Percentiles rank a stretch among this genome's conserved stretches.
These are phyloP conservation scores for Chaetophractus vellerosus DNA, from an alignment of 2,797 vertebrate species.

Conservation along the genomic window DNA sequence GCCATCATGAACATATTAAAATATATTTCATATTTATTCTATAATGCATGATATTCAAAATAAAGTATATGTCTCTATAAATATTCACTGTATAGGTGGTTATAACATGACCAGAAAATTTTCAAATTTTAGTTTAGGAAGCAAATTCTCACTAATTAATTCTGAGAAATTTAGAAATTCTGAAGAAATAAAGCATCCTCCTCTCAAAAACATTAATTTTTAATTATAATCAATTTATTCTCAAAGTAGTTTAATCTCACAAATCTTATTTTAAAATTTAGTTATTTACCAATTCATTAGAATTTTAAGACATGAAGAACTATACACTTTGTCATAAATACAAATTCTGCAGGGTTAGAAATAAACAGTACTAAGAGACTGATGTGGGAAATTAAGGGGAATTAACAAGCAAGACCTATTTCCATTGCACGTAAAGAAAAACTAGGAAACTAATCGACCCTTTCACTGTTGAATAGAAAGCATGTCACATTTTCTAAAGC, in stretches of 20 bases:
- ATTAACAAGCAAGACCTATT: constrained; percentile 78
- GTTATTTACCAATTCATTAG: background rate
- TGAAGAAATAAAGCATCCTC: background rate
- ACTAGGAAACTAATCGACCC: constrained; percentile 76
- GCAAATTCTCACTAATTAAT: background rate
- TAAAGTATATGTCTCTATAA: background rate
- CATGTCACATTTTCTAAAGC: constrained; percentile 79
- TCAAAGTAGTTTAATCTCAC: background rate
- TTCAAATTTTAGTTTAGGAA: background rate
- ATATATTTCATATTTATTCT: background rate
- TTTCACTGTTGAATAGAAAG: constrained; percentile 83
- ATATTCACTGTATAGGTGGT: background rate
- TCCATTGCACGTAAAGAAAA: constrained; percentile 68
- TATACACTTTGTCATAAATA: constrained; percentile 15
- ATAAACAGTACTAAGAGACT: constrained; percentile 34
- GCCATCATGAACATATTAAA: background rate
- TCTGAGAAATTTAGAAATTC: background rate
- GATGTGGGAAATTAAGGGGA: constrained; percentile 64
- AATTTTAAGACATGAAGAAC: constrained; percentile 62
- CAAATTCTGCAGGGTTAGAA: constrained; percentile 24
- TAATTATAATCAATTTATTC: constrained; percentile 22
- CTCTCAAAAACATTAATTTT: background rate
- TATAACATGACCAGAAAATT: background rate
- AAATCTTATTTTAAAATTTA: constrained; percentile 42
- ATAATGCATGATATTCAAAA: background rate